Base-by-base conservation (phyloP, 2,888 invertebrate species). In the Andrena minutula region DNA sequence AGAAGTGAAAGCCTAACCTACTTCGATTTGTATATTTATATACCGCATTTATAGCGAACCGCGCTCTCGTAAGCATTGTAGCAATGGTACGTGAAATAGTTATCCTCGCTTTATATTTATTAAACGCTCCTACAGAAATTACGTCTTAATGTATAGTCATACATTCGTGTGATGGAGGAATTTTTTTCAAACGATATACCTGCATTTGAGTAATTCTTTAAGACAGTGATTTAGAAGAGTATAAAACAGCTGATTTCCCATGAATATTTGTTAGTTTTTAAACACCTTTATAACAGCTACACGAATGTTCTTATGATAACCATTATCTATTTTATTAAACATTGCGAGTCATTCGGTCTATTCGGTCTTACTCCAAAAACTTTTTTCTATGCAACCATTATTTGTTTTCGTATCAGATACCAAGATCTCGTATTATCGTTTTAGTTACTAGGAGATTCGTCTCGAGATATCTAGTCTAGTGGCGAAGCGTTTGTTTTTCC, bases 1-100 rank as follows among this genome's bases (percentile, higher is more conserved):
- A 83, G 69, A 83, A 88, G 73, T 85, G 63, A 86, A 79, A 80
- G 49, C 68, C 58, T 82, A 86, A 88, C 80, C 83, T 85, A 56
- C n/a, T 64, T 41, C 35, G n/a, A 65, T 80, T 81, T 82, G 41
- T 77, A 69, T 60, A 80, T 79, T 78, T 83, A 72, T 41, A 80
- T 56, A 76, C 51, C 26, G 75, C 69, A 88, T 83, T 85, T 84
- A 70, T 53, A 82, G 12, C 61, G 26, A 76, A 23, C 72, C 58
- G 23, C 70, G 32, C 30, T 35, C 30, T 28, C 35, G 20, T 32
- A 23, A 49, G n/a, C n/a, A n/a, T 51, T 49, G n/a, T 51, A 49
- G 58, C 16, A 63, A 87, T 87, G 87, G 87, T 87, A 82, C 56
- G 64, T 51, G 73, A 61, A 74, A 63, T 63, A 30, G 26, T 63